phyloP scores from a whole-genome alignment of 2,888 invertebrate species.

The Agrochola macilenta region DNA sequence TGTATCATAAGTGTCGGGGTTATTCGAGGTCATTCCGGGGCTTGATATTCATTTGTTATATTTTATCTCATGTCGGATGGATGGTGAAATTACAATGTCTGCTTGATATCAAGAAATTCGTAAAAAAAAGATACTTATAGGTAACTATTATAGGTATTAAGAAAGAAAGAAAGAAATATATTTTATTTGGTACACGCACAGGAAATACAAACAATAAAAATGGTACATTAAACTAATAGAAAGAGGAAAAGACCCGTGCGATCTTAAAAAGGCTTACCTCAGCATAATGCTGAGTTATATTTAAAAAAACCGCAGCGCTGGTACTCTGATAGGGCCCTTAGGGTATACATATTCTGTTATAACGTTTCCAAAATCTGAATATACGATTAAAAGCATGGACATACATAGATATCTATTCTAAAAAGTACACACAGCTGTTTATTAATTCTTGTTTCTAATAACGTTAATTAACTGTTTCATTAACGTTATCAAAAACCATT shows the following conservation, averaged over 20 bases:
- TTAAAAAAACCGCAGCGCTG: too few species aligned
- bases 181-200: neutral
- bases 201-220: neutral
- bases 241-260: too few species aligned
- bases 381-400: neutral
- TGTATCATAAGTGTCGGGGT: slow-evolving; percentile 30
- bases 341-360: neutral
- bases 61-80: slow-evolving; percentile 1
- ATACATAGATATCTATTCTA: neutral
- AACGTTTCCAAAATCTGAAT: neutral
- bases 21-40: slow-evolving; percentile 27
- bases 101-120: neutral
- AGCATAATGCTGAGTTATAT: too few species aligned
- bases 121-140: neutral
- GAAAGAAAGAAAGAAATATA: neutral
- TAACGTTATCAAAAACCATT: neutral
- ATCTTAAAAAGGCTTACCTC: too few species aligned
- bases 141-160: too few species aligned
- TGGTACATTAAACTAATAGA: too few species aligned
- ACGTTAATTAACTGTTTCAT: neutral
- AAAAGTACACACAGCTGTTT: neutral
- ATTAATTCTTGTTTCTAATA: neutral
- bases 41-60: neutral
- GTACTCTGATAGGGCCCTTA: too few species aligned
- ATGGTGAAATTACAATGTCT: neutral